Base-by-base conservation (phyloP, 2,797 vertebrate genomes). In the Holocentrus rufus region DNA sequence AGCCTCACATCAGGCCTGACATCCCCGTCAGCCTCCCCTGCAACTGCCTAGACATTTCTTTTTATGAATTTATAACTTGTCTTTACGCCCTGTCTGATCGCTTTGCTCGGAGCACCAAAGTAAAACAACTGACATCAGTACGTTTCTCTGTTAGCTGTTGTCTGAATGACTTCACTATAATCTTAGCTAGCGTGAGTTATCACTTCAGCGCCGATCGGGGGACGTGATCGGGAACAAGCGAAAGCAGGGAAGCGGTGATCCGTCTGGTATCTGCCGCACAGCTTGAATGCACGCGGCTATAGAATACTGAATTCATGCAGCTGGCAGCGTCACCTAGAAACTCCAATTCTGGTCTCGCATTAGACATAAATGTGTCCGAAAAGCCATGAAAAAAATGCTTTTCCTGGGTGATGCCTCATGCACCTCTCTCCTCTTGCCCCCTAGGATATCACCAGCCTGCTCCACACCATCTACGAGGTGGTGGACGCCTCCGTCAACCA, bases 401-500 rank as follows among this genome's bases (percentile, higher is more conserved):
- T 31, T 27, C 7, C 6, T 31, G 27, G 25, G 15, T 18, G 15
- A 30, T 1, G 17, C 54, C 0, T 7, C 13, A 30, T 23, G 3
- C 27, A 31, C 25, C 15, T 30, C 54, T 25, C 57, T 36, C 10
- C 7, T 71, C 18, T 57, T 15, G 15, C 10, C 7, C 46, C 50
- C 6, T 80, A 99, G 98, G 98, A 99, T 79, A 99, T 99, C 87
- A 98, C 97, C 85, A 99, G 98, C 92, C 92, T 99, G 88, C 95
- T 99, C 72, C 97, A 98, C 78, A 99, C 98, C 75, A 99, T 99
- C 92, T 99, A 99, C 11, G 98, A 99, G 87, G 98, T 99, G 54
- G 98, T 99, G 4, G 97, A 98, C 6, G 94, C 97, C 44, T 99
- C 98, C 0, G 98, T 99, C 82, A 99, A 99, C 93, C 97, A 99